phyloP scores from a whole-genome alignment of 2,113 vertebrate genomes.

The Macrotis lagotis region DNA sequence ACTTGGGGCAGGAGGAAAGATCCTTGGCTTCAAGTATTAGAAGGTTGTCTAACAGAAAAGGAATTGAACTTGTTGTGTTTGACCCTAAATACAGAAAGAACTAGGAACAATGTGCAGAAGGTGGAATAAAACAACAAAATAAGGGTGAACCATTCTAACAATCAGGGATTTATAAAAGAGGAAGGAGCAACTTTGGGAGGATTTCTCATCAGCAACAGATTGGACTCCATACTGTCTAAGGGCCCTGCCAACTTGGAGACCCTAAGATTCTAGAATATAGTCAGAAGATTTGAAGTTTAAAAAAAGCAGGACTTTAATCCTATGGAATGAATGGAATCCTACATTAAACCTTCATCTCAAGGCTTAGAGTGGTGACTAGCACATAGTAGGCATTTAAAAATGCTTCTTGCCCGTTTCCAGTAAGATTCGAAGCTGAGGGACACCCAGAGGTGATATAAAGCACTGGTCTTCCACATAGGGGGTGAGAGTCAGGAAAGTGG shows the following conservation, averaged over 20 bases:
- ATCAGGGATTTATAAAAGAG: not conserved
- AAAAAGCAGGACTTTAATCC: not conserved
- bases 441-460: not conserved
- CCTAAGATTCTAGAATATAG: not conserved
- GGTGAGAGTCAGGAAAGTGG: not conserved
- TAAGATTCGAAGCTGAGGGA: not conserved
- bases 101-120: not conserved
- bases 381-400: not conserved
- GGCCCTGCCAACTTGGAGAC: not conserved
- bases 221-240: not conserved
- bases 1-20: not conserved
- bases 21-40: not conserved
- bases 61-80: not conserved
- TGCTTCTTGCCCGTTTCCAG: not conserved
- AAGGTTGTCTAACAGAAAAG: not conserved
- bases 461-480: not conserved
- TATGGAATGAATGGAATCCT: not conserved
- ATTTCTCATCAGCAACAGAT: not conserved
- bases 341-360: not conserved
- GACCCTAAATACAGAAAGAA: not conserved
- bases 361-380: not conserved
- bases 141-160: not conserved
- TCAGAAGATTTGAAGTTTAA: not conserved
- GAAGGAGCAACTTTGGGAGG: not conserved
- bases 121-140: not conserved